Base-by-base conservation (phyloP, 2,888 invertebrate genomes). In the Lacanobia oleracea region DNA sequence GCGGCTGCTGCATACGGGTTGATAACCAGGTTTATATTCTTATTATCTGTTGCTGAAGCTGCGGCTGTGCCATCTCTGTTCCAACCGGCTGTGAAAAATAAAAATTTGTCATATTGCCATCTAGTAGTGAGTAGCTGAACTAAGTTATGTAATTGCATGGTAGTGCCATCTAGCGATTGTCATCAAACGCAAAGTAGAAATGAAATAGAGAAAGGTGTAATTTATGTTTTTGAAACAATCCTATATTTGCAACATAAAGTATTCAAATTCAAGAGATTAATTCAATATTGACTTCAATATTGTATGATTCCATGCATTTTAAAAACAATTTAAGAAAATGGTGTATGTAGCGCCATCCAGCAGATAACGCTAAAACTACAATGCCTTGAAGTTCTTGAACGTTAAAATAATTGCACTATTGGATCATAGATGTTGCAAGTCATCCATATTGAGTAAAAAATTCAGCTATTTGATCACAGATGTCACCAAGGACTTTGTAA, bases 51-150 rank as follows among this genome's bases (percentile, higher is more conserved):
- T 1, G 76, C 60, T 18, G 73, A 43, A 2, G 81, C 59, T 23
- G 69, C 75, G 18, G 86, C 75, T 0, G 77, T 70, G 18, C 93
- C 92, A 37, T 93, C 94, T 84, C 94, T 88, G 77, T 83, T 94
- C 95, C 95, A 95, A 1, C 90, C 67, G 1, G 91, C 95, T 94
- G 91, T 16, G 90, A 91, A 67, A 68, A 72, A 67, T 56, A 56
- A 59, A n/a, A 53, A 54, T 48, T 67, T 7, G 54, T 65, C 57
- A 54, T 33, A 83, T 45, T 82, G 89, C 76, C 87, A 89, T 89
- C 91, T 91, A 68, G 68, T 61, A 57, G 23, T 6, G n/a, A 81
- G 12, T 76, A 80, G 79, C 16, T 16, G 4, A 68, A 79, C 10
- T 72, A 53, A 14, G 9, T 4, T 0, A 1, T 6, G 2, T 18